Conservation (phyloP, 2,888 invertebrate species). For the Phymatocera aterrima region DNA sequence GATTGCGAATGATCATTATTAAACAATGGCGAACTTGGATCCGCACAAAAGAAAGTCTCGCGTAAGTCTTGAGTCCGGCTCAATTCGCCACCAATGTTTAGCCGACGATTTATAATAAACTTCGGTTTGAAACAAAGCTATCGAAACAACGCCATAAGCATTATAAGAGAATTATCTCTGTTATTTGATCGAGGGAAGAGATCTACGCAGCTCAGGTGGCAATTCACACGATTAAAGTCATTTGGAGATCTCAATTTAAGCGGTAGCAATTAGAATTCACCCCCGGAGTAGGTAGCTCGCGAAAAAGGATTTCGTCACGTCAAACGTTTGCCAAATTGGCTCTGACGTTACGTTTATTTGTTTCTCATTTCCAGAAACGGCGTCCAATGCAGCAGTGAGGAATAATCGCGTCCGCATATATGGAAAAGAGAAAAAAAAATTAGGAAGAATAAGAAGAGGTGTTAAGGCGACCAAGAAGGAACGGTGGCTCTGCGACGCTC, state of each 20-base stretch:
- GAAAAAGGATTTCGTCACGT: neutral
- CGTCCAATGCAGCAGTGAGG: constrained; percentile 44
- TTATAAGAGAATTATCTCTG: neutral
- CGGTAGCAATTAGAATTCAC: neutral
- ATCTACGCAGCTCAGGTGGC: neutral
- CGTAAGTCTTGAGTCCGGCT: constrained; percentile 12
- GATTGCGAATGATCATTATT: neutral
- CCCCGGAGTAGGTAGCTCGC: neutral
- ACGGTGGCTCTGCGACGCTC: constrained; percentile 68
- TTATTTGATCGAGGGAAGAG: neutral
- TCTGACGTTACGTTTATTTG: neutral
- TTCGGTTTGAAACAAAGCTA: neutral
- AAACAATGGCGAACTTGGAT: constrained; percentile 31
- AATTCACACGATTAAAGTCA: neutral
- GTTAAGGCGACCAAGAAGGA: constrained; percentile 56
- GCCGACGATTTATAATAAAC: neutral
- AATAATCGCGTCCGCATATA: constrained; percentile 54
- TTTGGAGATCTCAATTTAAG: neutral
- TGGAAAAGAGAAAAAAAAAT: constrained; percentile 59
- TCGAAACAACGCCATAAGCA: neutral
- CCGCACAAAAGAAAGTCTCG: constrained; percentile 22
- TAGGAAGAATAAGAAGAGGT: constrained; percentile 50
- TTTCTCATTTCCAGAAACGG: constrained; percentile 41
- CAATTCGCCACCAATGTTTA: constrained; percentile 28
- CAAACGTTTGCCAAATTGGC: neutral